Evolutionary conservation across 1,140 invertebrate species (phyloP).

Genomic region (Zaprionus davidi): DNA sequence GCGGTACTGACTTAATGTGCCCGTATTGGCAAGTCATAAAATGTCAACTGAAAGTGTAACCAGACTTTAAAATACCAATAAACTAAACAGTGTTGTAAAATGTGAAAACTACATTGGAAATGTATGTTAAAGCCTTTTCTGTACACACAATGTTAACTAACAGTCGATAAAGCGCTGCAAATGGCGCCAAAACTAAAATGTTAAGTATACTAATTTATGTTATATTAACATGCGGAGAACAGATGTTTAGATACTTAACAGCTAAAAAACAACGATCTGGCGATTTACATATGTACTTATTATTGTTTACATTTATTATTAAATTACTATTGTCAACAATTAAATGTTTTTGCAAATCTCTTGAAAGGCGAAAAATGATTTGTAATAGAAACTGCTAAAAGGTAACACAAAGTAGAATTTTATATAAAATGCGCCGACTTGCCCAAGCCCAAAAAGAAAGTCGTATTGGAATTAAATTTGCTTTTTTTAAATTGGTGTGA

Average conservation of each 20-base stretch:
- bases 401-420: too few relatives aligned
- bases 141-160: not conserved
- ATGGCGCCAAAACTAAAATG: too few relatives aligned
- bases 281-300: slow-evolving; percentile 3
- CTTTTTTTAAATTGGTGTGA: too few relatives aligned
- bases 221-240: too few relatives aligned
- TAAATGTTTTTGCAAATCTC: too few relatives aligned
- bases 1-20: slow-evolving; percentile 44
- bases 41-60: not conserved
- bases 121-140: not conserved
- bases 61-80: not conserved
- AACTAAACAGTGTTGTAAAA: slow-evolving; percentile 24
- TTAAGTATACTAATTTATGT: too few relatives aligned
- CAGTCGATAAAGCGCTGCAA: not conserved
- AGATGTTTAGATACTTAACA: not conserved
- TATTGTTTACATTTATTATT: slow-evolving; percentile 13
- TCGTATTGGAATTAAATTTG: too few relatives aligned
- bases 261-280: slow-evolving; percentile 5
- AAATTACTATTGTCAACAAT: slow-evolving; percentile 10
- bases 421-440: too few relatives aligned
- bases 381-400: too few relatives aligned
- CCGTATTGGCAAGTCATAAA: slow-evolving; percentile 16
- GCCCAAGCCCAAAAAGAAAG: too few relatives aligned
- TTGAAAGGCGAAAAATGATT: too few relatives aligned
- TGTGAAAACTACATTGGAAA: not conserved